phyloP scores from a whole-genome alignment of 2,888 invertebrate genomes.

The Lasioglossum calceatum region DNA sequence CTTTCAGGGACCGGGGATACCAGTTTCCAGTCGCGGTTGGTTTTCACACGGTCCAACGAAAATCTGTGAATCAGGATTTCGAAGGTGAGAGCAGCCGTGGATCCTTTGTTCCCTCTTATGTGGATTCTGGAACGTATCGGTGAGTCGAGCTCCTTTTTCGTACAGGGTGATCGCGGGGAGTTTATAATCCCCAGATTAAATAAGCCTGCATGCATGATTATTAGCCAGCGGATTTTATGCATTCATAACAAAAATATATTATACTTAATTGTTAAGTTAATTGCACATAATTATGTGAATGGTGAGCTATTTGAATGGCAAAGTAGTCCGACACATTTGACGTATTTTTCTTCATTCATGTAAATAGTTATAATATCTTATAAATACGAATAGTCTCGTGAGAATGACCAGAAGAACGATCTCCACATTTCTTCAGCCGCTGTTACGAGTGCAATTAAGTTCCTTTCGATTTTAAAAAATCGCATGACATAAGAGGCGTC shows the following conservation, averaged over 20 bases:
- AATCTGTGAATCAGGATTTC: constrained; percentile 15
- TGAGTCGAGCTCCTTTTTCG: not conserved
- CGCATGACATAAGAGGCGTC: not conserved
- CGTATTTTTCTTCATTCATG: not conserved
- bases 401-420: not conserved
- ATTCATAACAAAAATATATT: no score
- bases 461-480: constrained; percentile 2
- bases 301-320: not conserved
- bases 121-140: not conserved
- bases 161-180: not conserved
- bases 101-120: constrained; percentile 1
- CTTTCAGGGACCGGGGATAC: constrained; percentile 30
- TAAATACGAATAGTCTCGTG: not conserved
- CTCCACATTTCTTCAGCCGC: not conserved
- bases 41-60: constrained; percentile 37
- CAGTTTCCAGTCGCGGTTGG: constrained; percentile 50
- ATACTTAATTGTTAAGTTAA: not conserved
- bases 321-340: not conserved
- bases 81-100: not conserved
- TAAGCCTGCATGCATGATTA: not conserved
- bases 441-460: not conserved
- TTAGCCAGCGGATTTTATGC: no score
- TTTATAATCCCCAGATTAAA: not conserved
- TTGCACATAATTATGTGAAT: not conserved
- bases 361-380: not conserved